Base-by-base conservation (phyloP, 1,140 invertebrate species). In the Bradysia coprophila region DNA sequence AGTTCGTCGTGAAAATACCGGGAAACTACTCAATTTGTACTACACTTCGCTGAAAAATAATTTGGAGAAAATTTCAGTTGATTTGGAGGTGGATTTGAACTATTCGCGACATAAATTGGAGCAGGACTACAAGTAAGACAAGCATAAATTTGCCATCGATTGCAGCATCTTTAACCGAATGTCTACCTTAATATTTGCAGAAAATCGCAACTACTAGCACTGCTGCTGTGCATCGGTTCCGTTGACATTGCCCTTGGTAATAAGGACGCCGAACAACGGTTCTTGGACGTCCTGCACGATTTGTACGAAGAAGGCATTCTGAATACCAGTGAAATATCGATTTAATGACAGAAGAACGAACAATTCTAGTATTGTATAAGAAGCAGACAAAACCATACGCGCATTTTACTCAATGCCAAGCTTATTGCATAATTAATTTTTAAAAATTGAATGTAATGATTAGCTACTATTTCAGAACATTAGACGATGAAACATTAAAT, bases 221-320 rank as follows among this genome's bases (percentile, higher is more conserved):
- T 85, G 13, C 59, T 85, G 18, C 59, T 86, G 8, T 83, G 81
- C 48, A 79, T 83, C 36, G 81, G 81, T 4, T 82, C 79, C 6
- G 77, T 85, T 10, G 81, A 86, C 53, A 72, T 83, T 24, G 75
- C 76, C 2, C 55, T 78, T 3, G 75, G 75, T 3, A 66, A 76
- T 49, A 69, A 75, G 4, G 58, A 72, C 19, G 81, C 78, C 1
- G 80, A 84, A 48, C 72, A 78, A 42, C 65, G 80, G 4, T 43
- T 56, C 9, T 41, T 72, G 31, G 68, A 69, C 46, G 62, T 76
- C 0, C 58, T 78, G 4, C 61, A 69, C 40, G 74, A 78, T 54
- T 51, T 78, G 8, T 60, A 74, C 46, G 64, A 62, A 11, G 73
- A 74, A 3, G 71, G 71, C 2, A 61, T 76, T 9, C 54, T 73